Conservation (phyloP, 2,797 vertebrate genomes). For the Distichodus sexfasciatus region DNA sequence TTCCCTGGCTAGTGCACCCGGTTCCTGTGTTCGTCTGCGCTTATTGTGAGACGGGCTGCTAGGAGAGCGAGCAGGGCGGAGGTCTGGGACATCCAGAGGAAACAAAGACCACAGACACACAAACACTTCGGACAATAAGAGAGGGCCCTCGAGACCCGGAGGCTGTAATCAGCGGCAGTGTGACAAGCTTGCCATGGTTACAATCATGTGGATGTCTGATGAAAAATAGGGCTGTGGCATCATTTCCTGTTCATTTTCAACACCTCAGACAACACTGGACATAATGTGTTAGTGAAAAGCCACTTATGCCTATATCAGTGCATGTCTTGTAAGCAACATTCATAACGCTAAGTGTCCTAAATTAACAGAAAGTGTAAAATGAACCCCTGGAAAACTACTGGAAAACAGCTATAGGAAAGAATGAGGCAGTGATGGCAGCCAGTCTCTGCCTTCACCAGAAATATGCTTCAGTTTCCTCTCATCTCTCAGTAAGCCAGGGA, state of each 20-base stretch:
- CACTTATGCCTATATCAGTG: not conserved
- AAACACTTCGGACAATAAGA: slow-evolving; percentile 17
- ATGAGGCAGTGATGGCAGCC: slow-evolving; percentile 41
- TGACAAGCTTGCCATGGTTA: not conserved
- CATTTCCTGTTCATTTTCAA: slow-evolving; percentile 18
- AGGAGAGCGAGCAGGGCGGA: slow-evolving; percentile 42
- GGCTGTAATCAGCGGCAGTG: slow-evolving; percentile 6
- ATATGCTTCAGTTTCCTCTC: slow-evolving; percentile 53
- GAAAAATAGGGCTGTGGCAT: slow-evolving; percentile 17
- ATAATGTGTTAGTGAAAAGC: not conserved
- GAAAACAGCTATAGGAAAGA: slow-evolving; percentile 46
- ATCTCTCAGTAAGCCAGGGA: slow-evolving; percentile 49
- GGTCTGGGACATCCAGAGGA: slow-evolving; percentile 42
- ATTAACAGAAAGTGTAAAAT: not conserved
- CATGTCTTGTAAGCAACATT: not conserved
- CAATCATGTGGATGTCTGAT: slow-evolving; percentile 19
- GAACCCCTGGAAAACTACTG: slow-evolving; percentile 1
- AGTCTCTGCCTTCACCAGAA: slow-evolving; percentile 50
- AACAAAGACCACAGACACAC: slow-evolving; percentile 4
- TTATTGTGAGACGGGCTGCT: slow-evolving; percentile 35
- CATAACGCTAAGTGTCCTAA: not conserved
- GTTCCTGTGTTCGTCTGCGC: slow-evolving; percentile 37
- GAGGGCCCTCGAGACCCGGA: slow-evolving; percentile 13
- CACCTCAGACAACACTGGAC: not conserved
- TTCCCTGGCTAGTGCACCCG: slow-evolving; percentile 2